These are phyloP conservation scores for Misgurnus anguillicaudatus DNA, from an alignment of 2,113 vertebrate species.

Conservation along the genomic window DNA sequence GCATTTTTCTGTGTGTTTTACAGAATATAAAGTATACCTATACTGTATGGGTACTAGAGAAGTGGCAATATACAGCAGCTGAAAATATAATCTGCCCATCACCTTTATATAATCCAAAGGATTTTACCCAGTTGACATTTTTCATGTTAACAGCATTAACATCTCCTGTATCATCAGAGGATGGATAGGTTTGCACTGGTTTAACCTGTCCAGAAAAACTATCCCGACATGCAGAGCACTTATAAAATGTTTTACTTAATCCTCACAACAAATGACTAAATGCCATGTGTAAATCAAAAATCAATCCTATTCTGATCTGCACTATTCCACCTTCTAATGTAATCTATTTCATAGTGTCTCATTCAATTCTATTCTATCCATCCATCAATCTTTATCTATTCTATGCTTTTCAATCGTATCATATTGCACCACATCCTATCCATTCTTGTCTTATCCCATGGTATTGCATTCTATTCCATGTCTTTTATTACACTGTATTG, in stretches of 20 bases:
- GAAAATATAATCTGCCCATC: background rate
- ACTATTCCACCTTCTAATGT: background rate
- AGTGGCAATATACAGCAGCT: background rate
- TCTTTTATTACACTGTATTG: too few relatives aligned
- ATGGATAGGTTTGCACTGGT: slow-evolving; percentile 29
- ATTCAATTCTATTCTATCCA: too few relatives aligned
- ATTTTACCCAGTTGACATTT: slow-evolving; percentile 29
- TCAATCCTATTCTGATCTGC: background rate
- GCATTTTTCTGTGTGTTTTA: too few relatives aligned
- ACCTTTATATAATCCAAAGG: slow-evolving; percentile 27
- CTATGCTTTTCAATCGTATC: too few relatives aligned
- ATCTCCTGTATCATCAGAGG: slow-evolving; percentile 24
- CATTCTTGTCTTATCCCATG: too few relatives aligned
- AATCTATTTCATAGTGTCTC: too few relatives aligned
- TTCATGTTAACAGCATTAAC: slow-evolving; percentile 30
- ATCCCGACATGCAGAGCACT: background rate
- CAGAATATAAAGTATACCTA: too few relatives aligned
- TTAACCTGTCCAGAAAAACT: slow-evolving; percentile 17
- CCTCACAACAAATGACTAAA: slow-evolving; percentile 8
- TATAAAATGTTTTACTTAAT: background rate
- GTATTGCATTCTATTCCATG: too few relatives aligned
- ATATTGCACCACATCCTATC: too few relatives aligned
- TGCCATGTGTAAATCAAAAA: background rate
- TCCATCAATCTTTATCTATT: too few relatives aligned
- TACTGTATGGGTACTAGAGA: too few relatives aligned